These are phyloP conservation scores for Drosophila meridionalis DNA, from an alignment of 2,888 invertebrate genomes.

Conservation along the genomic window DNA sequence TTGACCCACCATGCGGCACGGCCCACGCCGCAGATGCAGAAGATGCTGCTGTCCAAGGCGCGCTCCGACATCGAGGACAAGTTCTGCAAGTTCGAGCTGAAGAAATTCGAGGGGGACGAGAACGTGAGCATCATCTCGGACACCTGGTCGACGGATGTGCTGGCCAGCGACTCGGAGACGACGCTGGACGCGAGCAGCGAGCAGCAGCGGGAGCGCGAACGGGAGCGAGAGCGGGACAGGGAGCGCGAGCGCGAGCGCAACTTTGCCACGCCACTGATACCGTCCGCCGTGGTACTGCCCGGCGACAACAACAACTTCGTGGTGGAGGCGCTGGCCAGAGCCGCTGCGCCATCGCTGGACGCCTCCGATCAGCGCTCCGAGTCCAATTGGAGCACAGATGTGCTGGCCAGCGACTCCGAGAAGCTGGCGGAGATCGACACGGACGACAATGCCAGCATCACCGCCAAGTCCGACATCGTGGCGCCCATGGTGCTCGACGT, in stretches of 20 bases:
- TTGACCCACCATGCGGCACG: conserved; percentile 83
- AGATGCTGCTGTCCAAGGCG: conserved; percentile 90
- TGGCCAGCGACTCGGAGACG: conserved; percentile 98
- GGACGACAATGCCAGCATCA: conserved; percentile 88
- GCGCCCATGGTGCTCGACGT: conserved; percentile 83
- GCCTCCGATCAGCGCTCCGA: conserved; percentile 97
- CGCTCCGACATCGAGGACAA: conserved; percentile 98
- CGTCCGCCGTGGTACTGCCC: conserved; percentile 85
- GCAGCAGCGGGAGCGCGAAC: conserved; percentile 87
- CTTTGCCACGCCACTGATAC: conserved; percentile 85
- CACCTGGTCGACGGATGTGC: conserved; percentile 99
- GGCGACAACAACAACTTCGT: conserved; percentile 85
- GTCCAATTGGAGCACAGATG: conserved; percentile 98
- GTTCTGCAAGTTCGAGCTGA: conserved; percentile 99
- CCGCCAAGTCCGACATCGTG: conserved; percentile 90
- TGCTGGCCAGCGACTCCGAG: conserved; percentile 96
- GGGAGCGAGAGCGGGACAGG: conserved; percentile 85
- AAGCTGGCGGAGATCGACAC: conserved; percentile 93
- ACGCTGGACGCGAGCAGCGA: conserved; percentile 88
- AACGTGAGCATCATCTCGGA: conserved; percentile 98
- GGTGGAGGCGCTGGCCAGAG: conserved; percentile 79
- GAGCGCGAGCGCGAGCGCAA: conserved; percentile 84
- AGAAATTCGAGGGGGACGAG: conserved; percentile 94
- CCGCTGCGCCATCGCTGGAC: conserved; percentile 86
- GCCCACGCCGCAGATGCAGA: conserved; percentile 87